Evolutionary conservation across 2,888 invertebrate species (phyloP).

Genomic region (Labia minor): DNA sequence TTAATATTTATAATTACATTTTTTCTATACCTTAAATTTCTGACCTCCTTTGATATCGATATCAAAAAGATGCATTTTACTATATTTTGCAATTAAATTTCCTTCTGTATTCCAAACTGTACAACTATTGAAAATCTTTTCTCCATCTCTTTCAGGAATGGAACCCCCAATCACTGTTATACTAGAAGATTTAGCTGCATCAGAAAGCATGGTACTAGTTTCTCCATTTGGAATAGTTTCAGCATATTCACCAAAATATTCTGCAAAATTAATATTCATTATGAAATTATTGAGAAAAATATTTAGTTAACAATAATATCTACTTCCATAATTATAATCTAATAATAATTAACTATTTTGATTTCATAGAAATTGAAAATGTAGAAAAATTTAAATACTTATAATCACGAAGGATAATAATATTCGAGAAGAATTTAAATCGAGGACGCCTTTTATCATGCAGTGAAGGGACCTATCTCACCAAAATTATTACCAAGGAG

Average conservation of each 20-base stretch:
- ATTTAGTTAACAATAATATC: constrained; percentile 28
- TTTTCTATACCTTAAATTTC: constrained; percentile 2
- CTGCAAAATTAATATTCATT: constrained; percentile 30
- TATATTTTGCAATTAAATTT: constrained; percentile 62
- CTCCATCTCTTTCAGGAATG: constrained; percentile 64
- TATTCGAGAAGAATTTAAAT: too few species aligned
- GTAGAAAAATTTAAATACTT: too few species aligned
- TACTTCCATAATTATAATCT: too few species aligned
- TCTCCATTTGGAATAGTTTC: constrained; percentile 71
- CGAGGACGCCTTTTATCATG: too few species aligned
- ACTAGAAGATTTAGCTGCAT: constrained; percentile 61
- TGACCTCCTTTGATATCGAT: constrained; percentile 80
- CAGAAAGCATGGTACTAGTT: constrained; percentile 58
- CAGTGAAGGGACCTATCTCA: too few species aligned
- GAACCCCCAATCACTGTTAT: constrained; percentile 83
- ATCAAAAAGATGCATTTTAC: constrained; percentile 93
- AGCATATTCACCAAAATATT: constrained; percentile 74
- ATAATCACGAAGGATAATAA: too few species aligned
- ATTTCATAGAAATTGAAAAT: too few species aligned
- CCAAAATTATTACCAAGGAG: too few species aligned
- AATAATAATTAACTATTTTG: too few species aligned
- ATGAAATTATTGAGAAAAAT: neutral
- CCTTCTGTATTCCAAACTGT: constrained; percentile 75
- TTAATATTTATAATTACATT: too few species aligned
- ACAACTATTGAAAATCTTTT: constrained; percentile 73